phyloP scores from a whole-genome alignment of 2,888 invertebrate species.

The Polia nebulosa region DNA sequence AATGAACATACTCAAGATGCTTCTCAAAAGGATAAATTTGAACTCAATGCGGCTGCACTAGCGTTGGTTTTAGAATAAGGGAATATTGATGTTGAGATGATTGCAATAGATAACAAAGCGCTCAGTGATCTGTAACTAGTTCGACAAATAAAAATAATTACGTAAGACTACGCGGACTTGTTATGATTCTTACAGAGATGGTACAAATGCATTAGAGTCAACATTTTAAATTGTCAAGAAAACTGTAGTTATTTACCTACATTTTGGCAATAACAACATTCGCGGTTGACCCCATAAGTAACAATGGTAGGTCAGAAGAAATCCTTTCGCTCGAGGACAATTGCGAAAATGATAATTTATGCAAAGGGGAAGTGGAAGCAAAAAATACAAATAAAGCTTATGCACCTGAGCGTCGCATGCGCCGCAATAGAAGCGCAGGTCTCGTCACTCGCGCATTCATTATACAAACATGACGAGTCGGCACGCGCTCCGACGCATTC shows the following conservation, averaged over 20 bases:
- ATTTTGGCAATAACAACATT: not conserved
- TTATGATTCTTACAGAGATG: conserved; percentile 57
- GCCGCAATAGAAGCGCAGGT: conserved; percentile 69
- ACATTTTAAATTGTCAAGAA: not conserved
- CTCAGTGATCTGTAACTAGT: conserved; percentile 88
- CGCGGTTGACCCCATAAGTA: conserved; percentile 22
- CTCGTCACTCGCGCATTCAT: conserved; percentile 85
- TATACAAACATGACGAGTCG: conserved; percentile 76
- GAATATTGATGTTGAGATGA: conserved; percentile 73
- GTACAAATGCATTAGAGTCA: not conserved
- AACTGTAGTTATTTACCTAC: not conserved
- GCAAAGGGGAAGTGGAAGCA: conserved; percentile 89
- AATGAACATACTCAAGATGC: conserved; percentile 71
- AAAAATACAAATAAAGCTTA: conserved; percentile 88
- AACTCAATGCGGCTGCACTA: conserved; percentile 72
- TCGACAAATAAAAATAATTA: conserved; percentile 82
- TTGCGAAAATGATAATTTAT: conserved; percentile 88
- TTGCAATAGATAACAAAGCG: conserved; percentile 85
- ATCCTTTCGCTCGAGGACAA: conserved; percentile 68
- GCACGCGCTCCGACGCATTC: conserved; percentile 78
- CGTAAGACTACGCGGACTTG: conserved; percentile 54
- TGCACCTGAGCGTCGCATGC: conserved; percentile 87
- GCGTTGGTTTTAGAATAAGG: conserved; percentile 70
- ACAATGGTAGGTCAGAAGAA: conserved; percentile 48
- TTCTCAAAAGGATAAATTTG: conserved; percentile 71